Percentiles rank a stretch among this genome's conserved stretches.
These are phyloP conservation scores for Rhizomys pruinosus DNA, from an alignment of 2,113 vertebrate species.

Conservation along the genomic window DNA sequence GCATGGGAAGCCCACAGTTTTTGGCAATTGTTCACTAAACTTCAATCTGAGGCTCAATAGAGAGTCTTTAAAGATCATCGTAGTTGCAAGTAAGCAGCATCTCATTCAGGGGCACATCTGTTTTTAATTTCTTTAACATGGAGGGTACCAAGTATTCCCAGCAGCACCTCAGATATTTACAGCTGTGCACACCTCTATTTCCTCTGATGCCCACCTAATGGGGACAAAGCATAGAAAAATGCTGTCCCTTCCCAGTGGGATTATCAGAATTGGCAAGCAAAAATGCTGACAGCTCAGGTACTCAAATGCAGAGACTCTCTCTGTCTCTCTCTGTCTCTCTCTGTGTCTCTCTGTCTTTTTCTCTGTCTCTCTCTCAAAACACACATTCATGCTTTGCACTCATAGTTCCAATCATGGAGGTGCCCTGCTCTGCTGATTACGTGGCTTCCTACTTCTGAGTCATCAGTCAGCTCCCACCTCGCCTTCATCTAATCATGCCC, in stretches of 20 bases:
- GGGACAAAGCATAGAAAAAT: not conserved
- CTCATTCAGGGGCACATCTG: constrained; percentile 46
- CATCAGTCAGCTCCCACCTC: not conserved
- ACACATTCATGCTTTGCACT: no score
- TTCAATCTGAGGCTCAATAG: constrained; percentile 54
- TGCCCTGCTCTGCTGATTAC: rapidly evolving
- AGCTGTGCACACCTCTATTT: not conserved
- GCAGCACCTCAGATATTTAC: not conserved
- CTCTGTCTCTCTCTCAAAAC: not conserved
- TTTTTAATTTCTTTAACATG: constrained; percentile 40
- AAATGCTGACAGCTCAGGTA: not conserved
- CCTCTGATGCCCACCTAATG: not conserved
- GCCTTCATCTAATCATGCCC: not conserved
- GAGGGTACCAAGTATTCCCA: constrained; percentile 19
- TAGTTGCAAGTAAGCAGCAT: constrained; percentile 25
- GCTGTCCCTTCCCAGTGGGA: not conserved
- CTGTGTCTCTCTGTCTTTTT: not conserved
- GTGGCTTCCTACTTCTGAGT: rapidly evolving
- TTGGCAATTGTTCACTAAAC: constrained; percentile 49
- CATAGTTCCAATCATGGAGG: no score
- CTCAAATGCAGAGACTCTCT: not conserved
- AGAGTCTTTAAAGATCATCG: constrained; percentile 32
- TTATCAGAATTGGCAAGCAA: not conserved
- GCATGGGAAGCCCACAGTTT: constrained; percentile 55
- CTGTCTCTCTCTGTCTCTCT: not conserved